phyloP scores from a whole-genome alignment of 2,797 vertebrate genomes.

The Paramormyrops hopkinsi region DNA sequence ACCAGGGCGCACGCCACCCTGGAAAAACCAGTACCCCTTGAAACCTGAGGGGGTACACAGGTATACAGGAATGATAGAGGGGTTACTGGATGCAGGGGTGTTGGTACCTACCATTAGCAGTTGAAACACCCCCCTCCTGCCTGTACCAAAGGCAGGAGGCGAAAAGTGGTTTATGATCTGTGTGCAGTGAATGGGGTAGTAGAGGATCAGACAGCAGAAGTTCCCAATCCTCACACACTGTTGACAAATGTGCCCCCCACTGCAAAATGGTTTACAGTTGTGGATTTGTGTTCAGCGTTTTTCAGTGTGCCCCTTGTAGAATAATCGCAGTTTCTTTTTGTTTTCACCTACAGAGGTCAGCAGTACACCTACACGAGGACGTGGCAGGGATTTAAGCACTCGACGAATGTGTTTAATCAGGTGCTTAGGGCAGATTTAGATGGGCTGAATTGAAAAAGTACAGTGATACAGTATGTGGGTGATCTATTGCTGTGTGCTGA shows the following conservation, averaged over 20 bases:
- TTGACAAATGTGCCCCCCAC: not conserved
- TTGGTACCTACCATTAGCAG: not conserved
- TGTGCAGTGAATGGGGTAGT: constrained; percentile 3
- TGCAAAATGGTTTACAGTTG: not conserved
- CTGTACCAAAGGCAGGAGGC: not conserved
- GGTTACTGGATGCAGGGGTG: not conserved
- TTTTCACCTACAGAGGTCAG: not conserved
- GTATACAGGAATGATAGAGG: not conserved
- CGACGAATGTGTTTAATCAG: not conserved
- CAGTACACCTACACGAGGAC: not conserved
- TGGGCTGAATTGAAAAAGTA: not conserved
- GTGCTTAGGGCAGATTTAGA: not conserved
- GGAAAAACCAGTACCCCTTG: not conserved
- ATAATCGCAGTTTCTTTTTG: constrained; percentile 2
- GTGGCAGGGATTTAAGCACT: constrained; percentile 14
- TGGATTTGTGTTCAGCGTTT: constrained; percentile 22
- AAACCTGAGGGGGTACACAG: not conserved
- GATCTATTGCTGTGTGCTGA: constrained; percentile 3
- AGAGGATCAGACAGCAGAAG: not conserved
- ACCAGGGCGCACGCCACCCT: not conserved
- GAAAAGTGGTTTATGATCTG: constrained; percentile 20
- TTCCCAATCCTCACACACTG: constrained; percentile 17
- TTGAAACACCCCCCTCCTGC: constrained; percentile 21
- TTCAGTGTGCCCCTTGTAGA: not conserved
- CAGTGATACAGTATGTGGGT: constrained; percentile 8